Percentiles rank a stretch among this genome's conserved stretches.
Conservation (phyloP, 2,113 vertebrate species). For the Clarias magur region DNA sequence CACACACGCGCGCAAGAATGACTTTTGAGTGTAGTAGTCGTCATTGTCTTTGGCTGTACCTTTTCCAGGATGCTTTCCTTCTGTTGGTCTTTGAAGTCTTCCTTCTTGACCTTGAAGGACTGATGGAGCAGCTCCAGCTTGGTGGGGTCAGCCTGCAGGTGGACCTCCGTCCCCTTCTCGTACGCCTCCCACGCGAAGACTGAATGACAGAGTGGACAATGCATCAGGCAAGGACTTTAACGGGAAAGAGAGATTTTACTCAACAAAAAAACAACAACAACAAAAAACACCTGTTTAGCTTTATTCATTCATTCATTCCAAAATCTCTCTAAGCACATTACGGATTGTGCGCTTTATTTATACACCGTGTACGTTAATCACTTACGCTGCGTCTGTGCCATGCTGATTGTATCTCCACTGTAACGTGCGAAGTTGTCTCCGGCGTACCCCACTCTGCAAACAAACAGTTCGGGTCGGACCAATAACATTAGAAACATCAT, state of each 20-base stretch:
- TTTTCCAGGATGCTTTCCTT: conserved; percentile 92
- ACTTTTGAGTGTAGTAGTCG: too few relatives aligned
- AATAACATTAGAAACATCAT: not conserved
- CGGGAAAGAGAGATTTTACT: not conserved
- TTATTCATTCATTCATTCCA: not conserved
- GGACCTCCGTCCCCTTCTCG: conserved; percentile 95
- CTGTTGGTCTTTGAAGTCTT: conserved; percentile 93
- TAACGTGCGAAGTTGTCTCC: conserved; percentile 97
- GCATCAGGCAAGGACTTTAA: not conserved
- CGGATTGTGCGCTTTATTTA: not conserved
- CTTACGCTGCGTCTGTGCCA: conserved; percentile 97
- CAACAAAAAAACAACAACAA: too few relatives aligned
- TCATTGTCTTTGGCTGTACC: conserved; percentile 66
- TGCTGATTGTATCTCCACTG: conserved; percentile 89
- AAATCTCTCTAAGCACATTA: not conserved
- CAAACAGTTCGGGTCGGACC: not conserved
- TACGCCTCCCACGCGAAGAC: conserved; percentile 99
- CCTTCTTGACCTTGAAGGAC: conserved; percentile 98
- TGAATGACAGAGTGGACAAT: conserved; percentile 54
- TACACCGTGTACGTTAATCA: conserved; percentile 36
- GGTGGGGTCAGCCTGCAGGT: conserved; percentile 96
- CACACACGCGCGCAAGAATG: not conserved
- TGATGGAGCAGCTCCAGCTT: conserved; percentile 92
- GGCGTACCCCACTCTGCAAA: conserved; percentile 88
- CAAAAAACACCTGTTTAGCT: not conserved